Evolutionary conservation across 1,140 invertebrate species (phyloP).

Genomic region (Sweltsa coloradensis): DNA sequence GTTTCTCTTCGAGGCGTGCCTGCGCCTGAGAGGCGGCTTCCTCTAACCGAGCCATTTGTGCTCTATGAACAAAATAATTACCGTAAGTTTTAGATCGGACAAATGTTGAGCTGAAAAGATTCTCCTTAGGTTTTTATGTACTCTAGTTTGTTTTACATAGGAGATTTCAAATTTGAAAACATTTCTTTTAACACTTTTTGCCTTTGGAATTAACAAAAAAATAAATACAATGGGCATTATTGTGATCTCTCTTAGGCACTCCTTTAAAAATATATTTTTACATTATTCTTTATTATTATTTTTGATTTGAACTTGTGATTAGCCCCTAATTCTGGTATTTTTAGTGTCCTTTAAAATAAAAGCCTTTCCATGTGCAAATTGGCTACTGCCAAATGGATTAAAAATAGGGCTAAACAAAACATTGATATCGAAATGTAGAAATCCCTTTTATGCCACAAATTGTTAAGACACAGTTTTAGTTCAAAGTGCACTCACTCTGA

Average conservation of each 20-base stretch:
- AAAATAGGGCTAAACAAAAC: too few species aligned
- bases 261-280: background rate
- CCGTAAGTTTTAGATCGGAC: background rate
- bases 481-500: too few species aligned
- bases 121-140: background rate
- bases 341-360: too few species aligned
- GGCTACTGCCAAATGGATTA: too few species aligned
- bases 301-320: background rate
- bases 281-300: background rate
- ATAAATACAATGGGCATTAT: too few species aligned
- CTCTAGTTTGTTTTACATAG: background rate
- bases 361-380: too few species aligned
- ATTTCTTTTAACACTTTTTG: background rate
- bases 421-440: too few species aligned
- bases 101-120: background rate
- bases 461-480: too few species aligned
- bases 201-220: background rate
- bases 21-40: slow-evolving; percentile 25
- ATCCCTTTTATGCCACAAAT: too few species aligned
- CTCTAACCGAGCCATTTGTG: slow-evolving; percentile 25
- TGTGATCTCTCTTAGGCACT: background rate
- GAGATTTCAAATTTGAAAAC: background rate
- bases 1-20: slow-evolving; percentile 29
- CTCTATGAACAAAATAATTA: background rate
- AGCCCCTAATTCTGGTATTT: too few species aligned